These are phyloP conservation scores for Idaea dimidiata DNA, from an alignment of 2,888 invertebrate genomes.

Conservation along the genomic window DNA sequence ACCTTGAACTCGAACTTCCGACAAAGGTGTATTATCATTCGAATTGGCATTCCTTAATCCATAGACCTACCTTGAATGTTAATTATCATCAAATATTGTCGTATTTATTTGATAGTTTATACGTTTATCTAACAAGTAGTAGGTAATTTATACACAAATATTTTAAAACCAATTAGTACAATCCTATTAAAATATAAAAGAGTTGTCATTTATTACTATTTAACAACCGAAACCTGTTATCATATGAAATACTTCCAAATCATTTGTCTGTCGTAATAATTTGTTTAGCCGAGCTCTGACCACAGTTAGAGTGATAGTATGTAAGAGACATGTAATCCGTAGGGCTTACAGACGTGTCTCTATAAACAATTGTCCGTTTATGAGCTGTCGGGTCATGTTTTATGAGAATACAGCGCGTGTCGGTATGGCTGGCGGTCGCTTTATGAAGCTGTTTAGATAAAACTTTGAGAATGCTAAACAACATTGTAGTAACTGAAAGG, in stretches of 20 bases:
- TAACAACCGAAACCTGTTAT: not conserved
- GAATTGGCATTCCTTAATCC: not conserved
- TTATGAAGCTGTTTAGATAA: not conserved
- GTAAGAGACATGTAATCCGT: not conserved
- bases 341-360: not conserved
- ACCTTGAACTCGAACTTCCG: not conserved
- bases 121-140: not conserved
- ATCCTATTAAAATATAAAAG: not conserved
- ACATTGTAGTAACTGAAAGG: not conserved
- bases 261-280: not conserved
- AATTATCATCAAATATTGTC: not conserved
- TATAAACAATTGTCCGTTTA: not conserved
- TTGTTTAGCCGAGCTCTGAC: not conserved
- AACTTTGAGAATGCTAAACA: conserved; percentile 5
- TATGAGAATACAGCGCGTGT: not conserved
- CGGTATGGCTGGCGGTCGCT: not conserved
- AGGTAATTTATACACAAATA: not conserved
- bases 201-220: not conserved
- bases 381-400: not conserved
- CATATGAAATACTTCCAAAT: not conserved
- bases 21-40: not conserved
- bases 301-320: not conserved
- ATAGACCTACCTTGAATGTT: not conserved
- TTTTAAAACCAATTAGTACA: not conserved
- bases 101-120: not conserved